These are phyloP conservation scores for Dinoponera quadriceps DNA, from an alignment of 1,140 invertebrate species.

Conservation along the genomic window DNA sequence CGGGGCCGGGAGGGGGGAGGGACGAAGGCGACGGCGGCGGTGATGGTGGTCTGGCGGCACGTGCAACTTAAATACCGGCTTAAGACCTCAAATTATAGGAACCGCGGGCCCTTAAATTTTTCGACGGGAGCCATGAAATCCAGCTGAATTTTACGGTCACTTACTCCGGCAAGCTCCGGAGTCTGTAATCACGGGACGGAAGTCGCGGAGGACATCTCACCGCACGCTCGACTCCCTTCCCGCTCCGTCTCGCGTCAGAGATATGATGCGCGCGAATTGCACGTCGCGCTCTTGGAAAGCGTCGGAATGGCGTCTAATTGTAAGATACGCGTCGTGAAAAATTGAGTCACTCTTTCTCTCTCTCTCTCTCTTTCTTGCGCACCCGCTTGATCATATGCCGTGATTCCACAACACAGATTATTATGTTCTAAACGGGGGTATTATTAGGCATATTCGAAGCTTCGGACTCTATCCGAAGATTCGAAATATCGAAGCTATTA, in stretches of 20 bases:
- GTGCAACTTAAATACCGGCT: conserved; percentile 64
- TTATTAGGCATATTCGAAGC: too few relatives aligned
- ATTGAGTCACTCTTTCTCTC: too few relatives aligned
- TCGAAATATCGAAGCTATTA: too few relatives aligned
- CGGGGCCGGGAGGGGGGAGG: too few relatives aligned
- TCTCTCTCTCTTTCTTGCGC: too few relatives aligned
- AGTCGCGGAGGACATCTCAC: conserved; percentile 27
- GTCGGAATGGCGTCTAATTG: not conserved
- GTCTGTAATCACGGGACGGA: conserved; percentile 42
- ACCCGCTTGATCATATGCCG: too few relatives aligned
- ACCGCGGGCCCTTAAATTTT: conserved; percentile 68
- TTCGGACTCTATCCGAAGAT: too few relatives aligned
- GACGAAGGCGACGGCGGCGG: conserved; percentile 6
- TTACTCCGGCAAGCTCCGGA: conserved; percentile 3
- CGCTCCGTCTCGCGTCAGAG: not conserved
- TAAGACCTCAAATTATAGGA: conserved; percentile 69
- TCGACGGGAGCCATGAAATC: conserved; percentile 25
- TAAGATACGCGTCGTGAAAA: too few relatives aligned
- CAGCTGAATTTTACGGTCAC: conserved; percentile 57
- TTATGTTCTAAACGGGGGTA: too few relatives aligned
- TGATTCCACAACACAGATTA: too few relatives aligned
- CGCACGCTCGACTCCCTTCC: not conserved
- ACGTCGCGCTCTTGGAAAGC: not conserved
- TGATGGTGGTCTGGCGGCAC: conserved; percentile 52
- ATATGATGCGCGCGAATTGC: conserved; percentile 9